Percentiles rank a stretch among this genome's conserved stretches.
Evolutionary conservation across 2,797 vertebrate species (phyloP).

Genomic region (Somateria mollissima): DNA sequence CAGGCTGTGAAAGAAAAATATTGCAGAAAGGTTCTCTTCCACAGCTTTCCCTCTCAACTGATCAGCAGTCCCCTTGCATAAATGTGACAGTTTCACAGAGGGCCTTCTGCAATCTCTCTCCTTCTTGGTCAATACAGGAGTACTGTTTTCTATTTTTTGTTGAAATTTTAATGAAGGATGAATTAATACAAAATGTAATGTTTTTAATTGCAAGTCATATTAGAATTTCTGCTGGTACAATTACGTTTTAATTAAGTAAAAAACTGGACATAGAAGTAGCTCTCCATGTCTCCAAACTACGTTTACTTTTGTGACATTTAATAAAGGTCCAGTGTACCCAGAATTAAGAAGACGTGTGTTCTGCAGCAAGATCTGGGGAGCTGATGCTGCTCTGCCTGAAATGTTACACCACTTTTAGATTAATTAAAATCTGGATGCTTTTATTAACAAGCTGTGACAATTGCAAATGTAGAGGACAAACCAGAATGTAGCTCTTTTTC

Average conservation of each 20-base stretch:
- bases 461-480: constrained; percentile 1
- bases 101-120: background rate
- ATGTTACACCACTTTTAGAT: background rate
- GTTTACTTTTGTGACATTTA: background rate
- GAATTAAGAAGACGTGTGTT: background rate
- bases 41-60: background rate
- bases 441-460: constrained; percentile 3
- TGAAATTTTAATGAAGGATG: background rate
- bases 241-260: background rate
- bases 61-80: background rate
- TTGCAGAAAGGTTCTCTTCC: background rate
- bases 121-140: background rate
- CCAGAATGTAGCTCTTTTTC: background rate
- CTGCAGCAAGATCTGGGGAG: background rate
- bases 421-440: constrained; percentile 6
- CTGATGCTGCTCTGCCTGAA: background rate
- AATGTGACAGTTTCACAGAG: background rate
- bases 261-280: background rate
- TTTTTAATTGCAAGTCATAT: background rate
- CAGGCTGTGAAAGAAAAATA: background rate
- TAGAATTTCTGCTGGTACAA: background rate
- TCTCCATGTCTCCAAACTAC: background rate
- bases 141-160: background rate
- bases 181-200: background rate
- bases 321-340: background rate